These are phyloP conservation scores for Spheniscus humboldti DNA, from an alignment of 2,797 vertebrate genomes.

Conservation along the genomic window DNA sequence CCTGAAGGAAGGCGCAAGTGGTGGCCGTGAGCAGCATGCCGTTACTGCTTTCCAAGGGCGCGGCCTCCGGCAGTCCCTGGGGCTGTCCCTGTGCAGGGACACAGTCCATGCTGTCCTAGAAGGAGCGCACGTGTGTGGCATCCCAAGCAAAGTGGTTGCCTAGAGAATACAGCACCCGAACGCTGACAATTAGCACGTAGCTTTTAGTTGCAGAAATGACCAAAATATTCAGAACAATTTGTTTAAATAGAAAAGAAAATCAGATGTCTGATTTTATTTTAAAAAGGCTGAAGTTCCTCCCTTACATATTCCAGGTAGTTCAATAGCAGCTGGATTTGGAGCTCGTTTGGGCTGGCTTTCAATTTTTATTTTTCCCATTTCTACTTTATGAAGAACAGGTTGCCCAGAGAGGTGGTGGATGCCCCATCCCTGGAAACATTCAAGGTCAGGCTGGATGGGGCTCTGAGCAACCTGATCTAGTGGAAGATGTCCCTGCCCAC, in stretches of 20 bases:
- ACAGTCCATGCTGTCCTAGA: fast-evolving
- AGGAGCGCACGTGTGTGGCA: background rate
- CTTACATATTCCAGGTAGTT: background rate
- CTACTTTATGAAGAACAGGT: background rate
- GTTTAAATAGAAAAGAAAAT: background rate
- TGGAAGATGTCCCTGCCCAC: too few species aligned
- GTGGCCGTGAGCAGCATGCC: background rate
- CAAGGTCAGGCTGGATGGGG: too few species aligned
- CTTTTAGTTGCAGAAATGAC: background rate
- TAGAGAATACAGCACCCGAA: background rate
- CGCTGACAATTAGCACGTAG: fast-evolving
- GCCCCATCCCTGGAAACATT: too few species aligned
- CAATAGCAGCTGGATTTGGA: background rate
- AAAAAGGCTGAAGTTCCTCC: background rate
- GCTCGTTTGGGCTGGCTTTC: background rate
- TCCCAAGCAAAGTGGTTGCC: background rate
- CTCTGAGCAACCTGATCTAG: too few species aligned
- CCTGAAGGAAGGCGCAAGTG: background rate
- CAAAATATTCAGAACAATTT: background rate
- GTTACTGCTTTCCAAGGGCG: background rate
- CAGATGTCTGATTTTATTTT: background rate
- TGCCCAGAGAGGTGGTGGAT: too few species aligned
- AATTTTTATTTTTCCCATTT: background rate
- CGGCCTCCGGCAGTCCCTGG: background rate
- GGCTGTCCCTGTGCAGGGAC: background rate